Conservation (phyloP, 2,113 vertebrate genomes). For the Halichoerus grypus region DNA sequence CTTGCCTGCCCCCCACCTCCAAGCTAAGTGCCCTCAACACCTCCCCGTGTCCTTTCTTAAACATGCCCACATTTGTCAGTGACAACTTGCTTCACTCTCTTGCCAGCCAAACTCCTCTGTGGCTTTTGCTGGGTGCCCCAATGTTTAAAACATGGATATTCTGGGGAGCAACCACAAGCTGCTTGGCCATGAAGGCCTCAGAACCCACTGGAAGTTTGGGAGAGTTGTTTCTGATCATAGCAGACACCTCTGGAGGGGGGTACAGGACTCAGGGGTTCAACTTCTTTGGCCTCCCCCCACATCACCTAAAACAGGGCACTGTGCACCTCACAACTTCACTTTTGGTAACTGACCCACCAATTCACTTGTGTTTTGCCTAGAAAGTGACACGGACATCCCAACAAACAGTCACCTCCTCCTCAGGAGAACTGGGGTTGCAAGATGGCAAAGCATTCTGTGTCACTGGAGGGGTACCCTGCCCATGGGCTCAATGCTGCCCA, state of each 20-base stretch:
- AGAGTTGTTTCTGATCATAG: background rate
- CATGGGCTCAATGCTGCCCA: background rate
- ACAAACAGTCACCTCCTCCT: background rate
- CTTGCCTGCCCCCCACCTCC: background rate
- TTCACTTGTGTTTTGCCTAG: background rate
- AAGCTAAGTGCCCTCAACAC: background rate
- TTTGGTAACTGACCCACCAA: background rate
- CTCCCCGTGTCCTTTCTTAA: background rate
- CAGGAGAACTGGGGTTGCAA: background rate
- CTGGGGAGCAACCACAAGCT: background rate
- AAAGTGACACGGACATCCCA: background rate
- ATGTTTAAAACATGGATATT: conserved; percentile 39
- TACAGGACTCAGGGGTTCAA: background rate
- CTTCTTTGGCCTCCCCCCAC: background rate
- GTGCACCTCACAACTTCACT: background rate
- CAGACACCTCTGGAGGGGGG: background rate
- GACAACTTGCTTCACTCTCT: background rate
- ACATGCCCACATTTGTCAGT: background rate
- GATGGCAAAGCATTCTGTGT: background rate
- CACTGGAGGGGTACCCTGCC: background rate
- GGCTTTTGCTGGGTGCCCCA: background rate
- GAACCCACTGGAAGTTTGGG: background rate
- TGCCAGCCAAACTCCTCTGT: background rate
- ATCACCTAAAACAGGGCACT: background rate
- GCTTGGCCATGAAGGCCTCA: background rate